Evolutionary conservation across 2,888 invertebrate species (phyloP), one percentile per base, ranked within the genome.

Genomic region (Halictus quadricinctus): DNA sequence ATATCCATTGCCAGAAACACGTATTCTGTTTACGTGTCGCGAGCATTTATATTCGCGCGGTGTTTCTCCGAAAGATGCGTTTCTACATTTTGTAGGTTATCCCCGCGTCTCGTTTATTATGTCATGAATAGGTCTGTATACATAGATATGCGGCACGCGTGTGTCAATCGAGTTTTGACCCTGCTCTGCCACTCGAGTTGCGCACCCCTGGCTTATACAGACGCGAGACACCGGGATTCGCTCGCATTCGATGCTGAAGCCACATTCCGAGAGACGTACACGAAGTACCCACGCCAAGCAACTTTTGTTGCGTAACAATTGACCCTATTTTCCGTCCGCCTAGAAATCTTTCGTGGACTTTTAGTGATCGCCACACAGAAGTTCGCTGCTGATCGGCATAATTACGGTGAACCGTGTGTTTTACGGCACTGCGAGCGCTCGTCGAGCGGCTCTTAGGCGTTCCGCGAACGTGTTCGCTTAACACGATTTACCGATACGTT

Each of bases 231-330:
- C 80, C 79, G 81, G 79, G 87, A 87, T 87, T 80, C 74, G 82
- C 79, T 80, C 77, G 77, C 86, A 79, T 86, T 83, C 80, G 84
- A 87, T 87, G 83, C 83, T 85, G 83, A 81, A 77, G 81, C 87
- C 80, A 81, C 87, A 87, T 87, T 87, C 87, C 87, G 81, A 84
- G 79, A 79, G 87, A 87, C 81, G 84, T 77, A 87, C 88, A 85
- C 80, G 72, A 88, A 90, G 84, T 90, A 87, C 83, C 85, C 85
- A 87, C 85, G 88, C 90, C 89, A 88, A 85, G 80, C 74, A 84
- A 89, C 85, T 89, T 90, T 90, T 81, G 88, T 90, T 90, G 87
- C 89, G 90, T 89, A 90, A 90, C 91, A 83, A 87, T 90, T 84
- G 89, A 90, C 90, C 90, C 85, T 90, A 85, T 90, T 90, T 83